phyloP scores from a whole-genome alignment of 2,888 invertebrate species.

The Amblyjoppa proteus region DNA sequence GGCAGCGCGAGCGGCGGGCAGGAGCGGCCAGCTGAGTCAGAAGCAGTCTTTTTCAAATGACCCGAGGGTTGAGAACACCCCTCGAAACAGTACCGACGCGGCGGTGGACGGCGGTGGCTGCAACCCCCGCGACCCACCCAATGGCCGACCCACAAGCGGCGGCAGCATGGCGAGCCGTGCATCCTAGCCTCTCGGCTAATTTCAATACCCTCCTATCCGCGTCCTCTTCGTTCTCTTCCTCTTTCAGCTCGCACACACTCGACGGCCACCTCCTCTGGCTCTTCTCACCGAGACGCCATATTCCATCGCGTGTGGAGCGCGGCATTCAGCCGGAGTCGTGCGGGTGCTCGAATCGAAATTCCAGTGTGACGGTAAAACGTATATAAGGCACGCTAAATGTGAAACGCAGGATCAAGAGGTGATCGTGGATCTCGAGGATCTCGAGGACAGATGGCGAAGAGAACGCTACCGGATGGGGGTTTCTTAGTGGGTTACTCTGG shows the following conservation, averaged over 20 bases:
- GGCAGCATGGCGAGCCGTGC: constrained; percentile 38
- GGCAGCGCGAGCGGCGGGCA: neutral
- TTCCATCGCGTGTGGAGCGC: constrained; percentile 1
- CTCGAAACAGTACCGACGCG: constrained; percentile 37
- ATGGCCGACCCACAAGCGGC: constrained; percentile 35
- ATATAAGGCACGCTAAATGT: too few species aligned
- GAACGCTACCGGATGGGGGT: too few species aligned
- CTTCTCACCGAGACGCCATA: constrained; percentile 35
- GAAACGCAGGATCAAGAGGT: too few species aligned
- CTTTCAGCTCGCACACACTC: constrained; percentile 30
- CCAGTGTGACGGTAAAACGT: neutral
- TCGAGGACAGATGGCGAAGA: too few species aligned
- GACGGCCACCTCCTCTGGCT: constrained; percentile 38
- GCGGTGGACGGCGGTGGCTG: constrained; percentile 9
- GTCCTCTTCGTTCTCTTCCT: constrained; percentile 63
- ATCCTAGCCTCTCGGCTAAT: constrained; percentile 79
- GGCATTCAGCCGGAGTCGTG: neutral
- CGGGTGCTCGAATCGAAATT: neutral
- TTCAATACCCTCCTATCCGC: constrained; percentile 80
- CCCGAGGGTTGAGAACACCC: constrained; percentile 34
- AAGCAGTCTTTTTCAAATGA: constrained; percentile 41
- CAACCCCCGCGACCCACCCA: neutral
- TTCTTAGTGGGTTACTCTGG: too few species aligned
- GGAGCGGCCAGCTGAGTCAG: constrained; percentile 3
- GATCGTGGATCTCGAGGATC: too few species aligned